Base-by-base conservation (phyloP, 2,113 vertebrate species). In the Mungos mungo region DNA sequence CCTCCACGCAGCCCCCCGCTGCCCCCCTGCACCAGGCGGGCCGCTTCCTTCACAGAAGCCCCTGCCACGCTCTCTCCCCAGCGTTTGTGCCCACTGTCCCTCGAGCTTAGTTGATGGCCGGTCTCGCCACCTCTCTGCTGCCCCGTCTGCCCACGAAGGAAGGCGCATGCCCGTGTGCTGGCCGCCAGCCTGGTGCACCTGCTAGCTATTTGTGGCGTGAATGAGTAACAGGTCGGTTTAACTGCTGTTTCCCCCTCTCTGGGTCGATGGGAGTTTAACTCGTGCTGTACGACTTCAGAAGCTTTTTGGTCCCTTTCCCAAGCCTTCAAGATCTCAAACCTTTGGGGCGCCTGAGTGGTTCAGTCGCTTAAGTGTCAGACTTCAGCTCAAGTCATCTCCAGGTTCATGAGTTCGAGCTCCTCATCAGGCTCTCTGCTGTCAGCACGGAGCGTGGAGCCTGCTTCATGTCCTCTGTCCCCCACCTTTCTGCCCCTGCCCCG, bases 61-160 rank as follows among this genome's bases (percentile, higher is more conserved):
- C 65, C 27, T 5, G 45, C 54, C 0, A 38, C 29, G 4, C 16
- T 18, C 33, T 8, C 45, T 7, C 35, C 57, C 72, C 8, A 3
- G 25, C 27, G 2, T 38, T 47, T 29, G 23, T 35, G 4, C 15
- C 31, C 4, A 5, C 0, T 2, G 9, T 33, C 47, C 41, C 4
- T 6, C 18, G n/a, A 2, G 71, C 4, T 10, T 12, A 1, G 9
- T 8, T 4, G 10, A 2, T 0, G 2, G 76, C 7, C 54, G 0
- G 50, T 63, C 68, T 38, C 7, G 69, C 23, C 1, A 25, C 45
- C 52, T 66, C 54, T 31, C 76, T 5, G 35, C 52, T 21, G 35
- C 88, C 90, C 90, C n/a, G 25, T 29, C 31, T 14, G 23, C 57
- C 52, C 38, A 0, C 5, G 27, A 65, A 76, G 79, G 35, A 4